A percentile compares a stretch with the other conserved stretches of the same genome.
These are phyloP conservation scores for Dysidea cf. avara DNA, from an alignment of 37 sponge, comb jelly and placozoan species.

Conservation along the genomic window DNA sequence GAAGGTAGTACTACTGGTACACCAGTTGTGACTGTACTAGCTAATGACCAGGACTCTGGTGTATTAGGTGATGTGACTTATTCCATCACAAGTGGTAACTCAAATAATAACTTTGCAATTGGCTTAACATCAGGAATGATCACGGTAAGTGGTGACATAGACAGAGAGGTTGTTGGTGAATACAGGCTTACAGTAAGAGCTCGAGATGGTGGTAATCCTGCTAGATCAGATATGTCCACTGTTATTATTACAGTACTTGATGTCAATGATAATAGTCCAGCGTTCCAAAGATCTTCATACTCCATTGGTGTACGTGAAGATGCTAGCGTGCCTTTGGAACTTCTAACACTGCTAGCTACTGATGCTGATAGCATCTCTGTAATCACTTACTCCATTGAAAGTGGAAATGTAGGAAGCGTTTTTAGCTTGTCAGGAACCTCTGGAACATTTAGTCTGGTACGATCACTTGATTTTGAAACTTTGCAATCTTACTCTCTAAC, in stretches of 20 bases:
- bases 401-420: conserved; percentile 20
- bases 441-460: conserved; percentile 37
- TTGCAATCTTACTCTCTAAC: conserved; percentile 36
- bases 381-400: conserved; percentile 34
- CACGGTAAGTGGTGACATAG: conserved; percentile 16
- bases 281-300: conserved; percentile 12
- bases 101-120: conserved; percentile 31
- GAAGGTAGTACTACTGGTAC: conserved; percentile 7
- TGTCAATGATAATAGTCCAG: conserved; percentile 52
- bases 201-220: conserved; percentile 35
- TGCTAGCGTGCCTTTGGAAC: conserved; percentile 14
- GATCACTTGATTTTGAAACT: conserved; percentile 49
- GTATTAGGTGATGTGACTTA: conserved; percentile 21
- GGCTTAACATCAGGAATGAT: conserved; percentile 35
- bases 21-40: conserved; percentile 2
- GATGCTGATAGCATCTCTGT: conserved; percentile 38
- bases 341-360: conserved; percentile 26
- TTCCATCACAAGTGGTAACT: conserved; percentile 11
- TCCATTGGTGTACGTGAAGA: conserved; percentile 18
- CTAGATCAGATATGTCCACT: neutral
- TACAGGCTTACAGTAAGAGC: conserved; percentile 10
- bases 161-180: conserved; percentile 22
- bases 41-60: conserved; percentile 46
- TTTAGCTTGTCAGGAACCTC: conserved; percentile 26
- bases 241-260: conserved; percentile 29